Base-by-base conservation (phyloP, 2,888 invertebrate genomes). In the Sarcophaga subvicina region DNA sequence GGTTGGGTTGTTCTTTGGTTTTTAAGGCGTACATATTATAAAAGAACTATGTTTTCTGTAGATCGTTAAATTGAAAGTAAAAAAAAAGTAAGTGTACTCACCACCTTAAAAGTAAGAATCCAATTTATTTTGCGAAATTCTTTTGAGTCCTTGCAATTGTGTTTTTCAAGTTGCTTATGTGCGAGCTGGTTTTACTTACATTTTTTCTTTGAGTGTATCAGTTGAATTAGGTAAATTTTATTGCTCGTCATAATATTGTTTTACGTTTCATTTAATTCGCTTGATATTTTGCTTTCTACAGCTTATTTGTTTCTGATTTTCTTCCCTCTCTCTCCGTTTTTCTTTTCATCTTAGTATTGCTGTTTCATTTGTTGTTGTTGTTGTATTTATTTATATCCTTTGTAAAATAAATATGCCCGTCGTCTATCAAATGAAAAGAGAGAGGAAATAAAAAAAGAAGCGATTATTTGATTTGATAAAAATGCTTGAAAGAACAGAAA, bases 191-290 rank as follows among this genome's bases (percentile, higher is more conserved):
- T 59, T 37, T 20, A 5, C 12, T 60, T 8, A 37, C 11, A 37
- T 3, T 4, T 12, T 71, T 71, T 75, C 12, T 76, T 27, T 2
- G 17, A 27, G 59, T 70, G 70, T 59, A 83, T 14, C 14, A 0
- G 4, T 54, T 54, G 12, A 54, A 54, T 4, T 4, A 25, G 22
- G 45, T 54, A 69, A 37, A 37, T 25, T 27, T 69, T 47, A 27
- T 49, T 67, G 60, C 62, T 72, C 27, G 5, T 67, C 10, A 80
- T 67, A 75, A 81, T 49, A 78, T 72, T 62, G 37, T 72, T 83
- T 83, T 73, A 83, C 73, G 83, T 63, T 45, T 79, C 78, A 62
- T 69, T 83, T 10, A 62, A 83, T 66, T 72, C n/a, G 76, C 71
- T 49, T 78, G 63, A 17, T 54, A 54, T n/a, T 20, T 25, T 60